Conservation (phyloP, 2,113 vertebrate genomes). For the Chlorodrepanis virens region DNA sequence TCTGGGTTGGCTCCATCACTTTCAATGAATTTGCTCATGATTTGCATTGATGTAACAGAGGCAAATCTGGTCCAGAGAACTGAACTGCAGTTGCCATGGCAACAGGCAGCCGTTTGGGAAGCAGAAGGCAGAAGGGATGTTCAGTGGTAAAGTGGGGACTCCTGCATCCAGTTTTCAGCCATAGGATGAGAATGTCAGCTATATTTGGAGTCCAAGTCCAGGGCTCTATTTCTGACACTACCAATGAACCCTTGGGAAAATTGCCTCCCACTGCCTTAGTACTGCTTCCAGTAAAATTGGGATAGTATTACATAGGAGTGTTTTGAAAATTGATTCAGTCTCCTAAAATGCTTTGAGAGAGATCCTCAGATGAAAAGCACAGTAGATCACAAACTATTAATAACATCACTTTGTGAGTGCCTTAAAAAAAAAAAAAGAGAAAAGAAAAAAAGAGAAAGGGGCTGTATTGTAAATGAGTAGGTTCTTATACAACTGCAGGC, state of each 20-base stretch:
- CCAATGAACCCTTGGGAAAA: slow-evolving; percentile 49
- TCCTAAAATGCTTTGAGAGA: slow-evolving; percentile 47
- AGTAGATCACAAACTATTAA: slow-evolving; percentile 54
- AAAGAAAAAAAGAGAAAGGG: not conserved
- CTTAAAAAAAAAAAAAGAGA: not conserved
- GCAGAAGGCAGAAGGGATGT: not conserved
- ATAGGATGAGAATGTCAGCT: not conserved
- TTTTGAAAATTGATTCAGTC: slow-evolving; percentile 67
- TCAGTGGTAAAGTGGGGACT: not conserved
- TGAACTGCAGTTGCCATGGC: slow-evolving; percentile 16
- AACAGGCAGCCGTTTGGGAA: not conserved
- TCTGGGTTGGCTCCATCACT: not conserved
- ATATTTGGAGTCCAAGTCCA: not conserved
- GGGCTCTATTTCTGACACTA: slow-evolving; percentile 34
- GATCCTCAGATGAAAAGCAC: slow-evolving; percentile 7
- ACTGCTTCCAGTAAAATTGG: slow-evolving; percentile 41
- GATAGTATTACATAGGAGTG: slow-evolving; percentile 58
- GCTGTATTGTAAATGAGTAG: not conserved
- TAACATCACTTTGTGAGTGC: not conserved
- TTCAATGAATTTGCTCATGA: not conserved
- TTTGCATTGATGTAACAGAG: slow-evolving; percentile 22
- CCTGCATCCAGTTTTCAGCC: not conserved
- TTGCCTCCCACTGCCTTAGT: slow-evolving; percentile 6
- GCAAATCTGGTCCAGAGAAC: not conserved
- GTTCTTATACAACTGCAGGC: not conserved